Evolutionary conservation across 1,140 invertebrate genomes (phyloP), one percentile per base, ranked within the genome.

Genomic region (Lethrus apterus): DNA sequence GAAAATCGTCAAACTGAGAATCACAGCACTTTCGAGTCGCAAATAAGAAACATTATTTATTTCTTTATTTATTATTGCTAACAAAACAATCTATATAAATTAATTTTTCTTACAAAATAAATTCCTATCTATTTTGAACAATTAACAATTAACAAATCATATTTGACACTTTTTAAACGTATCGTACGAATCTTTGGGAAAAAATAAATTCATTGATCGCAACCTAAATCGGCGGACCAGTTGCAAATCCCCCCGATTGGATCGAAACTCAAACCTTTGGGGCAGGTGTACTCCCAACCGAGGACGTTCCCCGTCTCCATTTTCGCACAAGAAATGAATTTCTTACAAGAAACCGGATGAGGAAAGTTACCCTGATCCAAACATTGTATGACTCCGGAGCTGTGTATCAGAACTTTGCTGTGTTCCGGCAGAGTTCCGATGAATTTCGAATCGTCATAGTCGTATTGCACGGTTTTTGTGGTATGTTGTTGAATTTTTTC

Each of bases 211-310:
- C 43, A 52, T 44, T 79, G 79, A 48, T 77, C 77, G 56, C 86
- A 89, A 7, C 82, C 82, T 20, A 86, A 67, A 2, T 80, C 84
- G 3, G 81, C 78, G 1, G 84, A 82, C 86, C 86, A 91, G 63
- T 91, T 91, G 60, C 89, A 93, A 51, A 91, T 91, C 14, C 86
- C 87, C 11, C 88, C 88, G 3, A 90, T 79, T 0, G 86, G 86
- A 66, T 92, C 89, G 62, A 89, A 93, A 44, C 84, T 84, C 0
- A 92, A 68, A 17, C 81, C 82, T 44, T 80, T 79, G 0, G 89
- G 88, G 63, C 89, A 93, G 0, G 86, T 85, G 65, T 91, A 91
- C 50, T 89, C 86, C 78, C 86, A 91, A 2, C 86, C 87, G 0
- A 86, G 65, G 0, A 89, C 74, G 14, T 76, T 71, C 21, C 81